A percentile compares a stretch with the other conserved stretches of the same genome.
Evolutionary conservation across 2,113 vertebrate genomes (phyloP).

Genomic region (Hyaena hyaena): DNA sequence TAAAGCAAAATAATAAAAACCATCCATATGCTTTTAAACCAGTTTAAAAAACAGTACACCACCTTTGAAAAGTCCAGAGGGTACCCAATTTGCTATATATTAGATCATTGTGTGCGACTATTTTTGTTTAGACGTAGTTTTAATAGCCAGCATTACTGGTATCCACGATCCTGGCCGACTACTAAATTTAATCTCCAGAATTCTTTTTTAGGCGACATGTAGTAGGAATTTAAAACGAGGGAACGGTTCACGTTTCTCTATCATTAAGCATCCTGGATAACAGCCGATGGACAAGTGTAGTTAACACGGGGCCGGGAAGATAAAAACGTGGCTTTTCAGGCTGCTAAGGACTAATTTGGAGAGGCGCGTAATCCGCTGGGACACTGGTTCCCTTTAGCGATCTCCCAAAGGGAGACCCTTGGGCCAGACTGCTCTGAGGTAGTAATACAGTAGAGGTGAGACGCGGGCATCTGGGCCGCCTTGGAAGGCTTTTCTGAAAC

Average conservation of each 20-base stretch:
- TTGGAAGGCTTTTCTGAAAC: not conserved
- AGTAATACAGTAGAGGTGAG: not conserved
- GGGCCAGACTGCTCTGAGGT: not conserved
- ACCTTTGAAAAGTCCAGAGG: not conserved
- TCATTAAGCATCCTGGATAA: not conserved
- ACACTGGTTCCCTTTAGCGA: not conserved
- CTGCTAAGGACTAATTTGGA: not conserved
- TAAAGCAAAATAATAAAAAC: not conserved
- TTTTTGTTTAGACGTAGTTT: not conserved
- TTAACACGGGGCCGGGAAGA: not conserved
- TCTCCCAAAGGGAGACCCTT: not conserved
- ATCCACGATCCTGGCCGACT: not conserved
- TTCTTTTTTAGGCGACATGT: not conserved
- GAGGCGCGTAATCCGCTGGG: not conserved
- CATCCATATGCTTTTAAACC: not conserved
- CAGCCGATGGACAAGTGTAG: not conserved
- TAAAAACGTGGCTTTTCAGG: not conserved
- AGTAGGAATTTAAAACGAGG: not conserved
- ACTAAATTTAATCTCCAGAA: not conserved
- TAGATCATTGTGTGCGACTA: not conserved
- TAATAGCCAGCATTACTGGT: not conserved
- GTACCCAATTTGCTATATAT: not conserved
- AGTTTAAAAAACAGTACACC: not conserved
- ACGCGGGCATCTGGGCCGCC: rapidly evolving
- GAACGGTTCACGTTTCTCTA: not conserved